Base-by-base conservation (phyloP, 1,140 invertebrate species). In the Drosophila oshimai region DNA sequence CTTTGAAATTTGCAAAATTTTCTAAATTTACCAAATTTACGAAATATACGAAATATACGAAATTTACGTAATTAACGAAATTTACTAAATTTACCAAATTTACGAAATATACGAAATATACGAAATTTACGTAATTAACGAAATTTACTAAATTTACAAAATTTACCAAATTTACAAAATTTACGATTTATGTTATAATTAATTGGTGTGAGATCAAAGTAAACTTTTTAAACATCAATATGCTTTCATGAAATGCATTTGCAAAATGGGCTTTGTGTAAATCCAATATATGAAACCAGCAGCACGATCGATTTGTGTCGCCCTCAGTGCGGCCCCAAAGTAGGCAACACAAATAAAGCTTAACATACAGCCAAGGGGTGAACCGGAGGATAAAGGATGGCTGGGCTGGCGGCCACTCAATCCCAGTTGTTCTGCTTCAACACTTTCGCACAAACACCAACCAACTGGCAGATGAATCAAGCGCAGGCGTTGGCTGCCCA, bases 401-500 rank as follows among this genome's bases (percentile, higher is more conserved):
- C n/a, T n/a, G n/a, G n/a, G n/a, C n/a, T n/a, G n/a, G 60, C 34
- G 44, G 60, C 58, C 34, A 65, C 61, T 50, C 61, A 62, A 65
- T 65, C 61, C 61, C 61, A 65, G 67, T 71, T 71, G 68, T 73
- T 73, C 57, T 53, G 70, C 70, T 47, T 64, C 69, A 72, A 74
- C 71, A 73, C 71, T 72, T 72, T 54, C 71, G 61, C 70, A 74
- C 70, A 74, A 74, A 65, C 47, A 71, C 42, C 80, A 84, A 72
- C 58, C 71, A 80, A 70, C 70, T 74, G 64, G 58, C 58, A 72
- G 57, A 68, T 62, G 72, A 76, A 76, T 75, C 67, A 74, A 73
- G 55, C 70, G 75, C 80, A 71, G 65, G 75, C 74, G 80, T 86
- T 81, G 46, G 70, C 62, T 55, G 44, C 65, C 73, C 51, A 69